Percentiles rank a stretch among this genome's conserved stretches.
Conservation (phyloP, 1,140 invertebrate species). For the Harlomillsia oculata region DNA sequence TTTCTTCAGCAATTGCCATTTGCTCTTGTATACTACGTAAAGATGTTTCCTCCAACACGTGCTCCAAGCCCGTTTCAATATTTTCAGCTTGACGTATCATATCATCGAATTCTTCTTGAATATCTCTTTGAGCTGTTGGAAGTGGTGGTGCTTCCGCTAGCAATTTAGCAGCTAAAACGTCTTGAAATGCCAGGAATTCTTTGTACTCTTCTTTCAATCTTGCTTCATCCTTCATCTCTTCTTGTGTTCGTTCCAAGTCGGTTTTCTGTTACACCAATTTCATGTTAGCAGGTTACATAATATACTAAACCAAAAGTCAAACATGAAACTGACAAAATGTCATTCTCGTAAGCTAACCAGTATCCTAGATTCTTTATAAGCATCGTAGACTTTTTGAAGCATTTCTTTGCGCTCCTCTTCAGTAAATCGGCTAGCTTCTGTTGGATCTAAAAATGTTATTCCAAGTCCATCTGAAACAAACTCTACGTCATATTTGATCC, state of each 20-base stretch:
- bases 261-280: constrained; percentile 15
- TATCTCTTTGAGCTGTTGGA: constrained; percentile 16
- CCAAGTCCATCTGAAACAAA: too few relatives aligned
- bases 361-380: constrained; percentile 12
- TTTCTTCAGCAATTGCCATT: too few relatives aligned
- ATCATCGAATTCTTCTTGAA: constrained; percentile 18
- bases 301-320: not conserved
- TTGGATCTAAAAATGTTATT: too few relatives aligned
- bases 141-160: constrained; percentile 21
- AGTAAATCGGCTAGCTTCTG: too few relatives aligned
- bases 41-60: too few relatives aligned
- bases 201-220: constrained; percentile 21
- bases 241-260: not conserved
- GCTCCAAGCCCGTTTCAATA: too few relatives aligned
- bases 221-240: constrained; percentile 6
- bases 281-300: too few relatives aligned
- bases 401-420: constrained; percentile 18
- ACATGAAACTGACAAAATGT: not conserved
- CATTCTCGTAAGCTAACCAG: not conserved
- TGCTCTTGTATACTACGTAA: too few relatives aligned
- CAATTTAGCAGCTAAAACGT: constrained; percentile 4
- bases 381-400: constrained; percentile 9
- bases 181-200: constrained; percentile 29
- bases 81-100: constrained; percentile 12
- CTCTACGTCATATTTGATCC: constrained; percentile 17